phyloP scores from a whole-genome alignment of 1,140 invertebrate species.

The Orchestia grillus region DNA sequence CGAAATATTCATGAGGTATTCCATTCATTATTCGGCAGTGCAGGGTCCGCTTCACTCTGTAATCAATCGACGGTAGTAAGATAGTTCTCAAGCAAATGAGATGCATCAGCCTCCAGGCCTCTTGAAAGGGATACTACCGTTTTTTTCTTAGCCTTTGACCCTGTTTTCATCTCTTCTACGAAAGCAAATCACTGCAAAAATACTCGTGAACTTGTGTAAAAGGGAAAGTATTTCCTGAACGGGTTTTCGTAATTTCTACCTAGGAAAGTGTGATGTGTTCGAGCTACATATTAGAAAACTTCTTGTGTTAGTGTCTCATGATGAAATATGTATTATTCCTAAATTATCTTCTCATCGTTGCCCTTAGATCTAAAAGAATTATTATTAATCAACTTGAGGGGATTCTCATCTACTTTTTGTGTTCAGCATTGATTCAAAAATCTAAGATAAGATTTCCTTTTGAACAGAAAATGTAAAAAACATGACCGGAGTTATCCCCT shows the following conservation, averaged over 20 bases:
- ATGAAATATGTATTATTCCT: neutral
- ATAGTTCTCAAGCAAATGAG: slow-evolving; percentile 43
- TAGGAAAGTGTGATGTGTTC: neutral
- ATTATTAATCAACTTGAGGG: neutral
- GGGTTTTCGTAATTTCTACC: neutral
- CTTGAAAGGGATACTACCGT: slow-evolving; percentile 18
- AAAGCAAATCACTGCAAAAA: neutral
- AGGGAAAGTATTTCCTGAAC: neutral
- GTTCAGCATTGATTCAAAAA: neutral
- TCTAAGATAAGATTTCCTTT: neutral
- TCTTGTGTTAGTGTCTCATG: neutral
- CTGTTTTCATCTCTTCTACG: neutral
- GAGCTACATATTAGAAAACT: neutral
- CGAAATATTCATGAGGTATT: slow-evolving; percentile 35
- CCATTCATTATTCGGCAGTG: slow-evolving; percentile 45
- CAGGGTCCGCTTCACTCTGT: slow-evolving; percentile 28
- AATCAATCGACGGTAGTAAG: slow-evolving; percentile 25
- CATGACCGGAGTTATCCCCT: neutral
- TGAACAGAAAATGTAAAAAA: neutral
- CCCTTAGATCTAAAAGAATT: neutral
- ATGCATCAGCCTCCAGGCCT: slow-evolving; percentile 40
- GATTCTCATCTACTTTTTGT: neutral
- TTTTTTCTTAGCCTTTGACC: neutral
- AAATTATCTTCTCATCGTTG: neutral
- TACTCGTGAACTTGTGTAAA: neutral